phyloP scores from a whole-genome alignment of 2,888 invertebrate species.

The Cheilosia grossa region DNA sequence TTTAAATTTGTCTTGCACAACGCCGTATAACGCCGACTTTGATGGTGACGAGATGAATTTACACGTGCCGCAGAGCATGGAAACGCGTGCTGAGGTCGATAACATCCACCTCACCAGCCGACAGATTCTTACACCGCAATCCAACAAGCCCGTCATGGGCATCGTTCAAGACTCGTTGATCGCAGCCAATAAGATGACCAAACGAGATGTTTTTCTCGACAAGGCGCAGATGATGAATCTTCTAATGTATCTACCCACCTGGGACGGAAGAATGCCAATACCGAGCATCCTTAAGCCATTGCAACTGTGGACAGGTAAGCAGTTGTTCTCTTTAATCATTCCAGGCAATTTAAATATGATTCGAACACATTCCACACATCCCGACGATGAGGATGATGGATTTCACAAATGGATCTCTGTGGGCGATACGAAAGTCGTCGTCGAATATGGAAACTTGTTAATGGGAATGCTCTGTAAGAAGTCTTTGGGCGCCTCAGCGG shows the following conservation, averaged over 20 bases:
- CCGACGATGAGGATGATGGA: conserved; percentile 96
- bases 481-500: conserved; percentile 96
- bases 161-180: conserved; percentile 98
- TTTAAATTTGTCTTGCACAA: conserved; percentile 87
- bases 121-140: conserved; percentile 87
- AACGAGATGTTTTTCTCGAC: conserved; percentile 97
- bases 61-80: conserved; percentile 87
- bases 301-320: conserved; percentile 97
- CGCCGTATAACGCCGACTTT: conserved; percentile 89
- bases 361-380: conserved; percentile 97
- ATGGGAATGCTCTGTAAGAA: conserved; percentile 99
- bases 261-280: conserved; percentile 99
- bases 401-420: conserved; percentile 99
- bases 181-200: conserved; percentile 97
- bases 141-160: conserved; percentile 95
- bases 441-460: conserved; percentile 97
- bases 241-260: conserved; percentile 97
- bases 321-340: conserved; percentile 97
- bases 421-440: conserved; percentile 96
- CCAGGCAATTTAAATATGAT: conserved; percentile 96
- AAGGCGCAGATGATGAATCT: conserved; percentile 99
- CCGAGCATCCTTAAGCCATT: conserved; percentile 92
- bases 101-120: conserved; percentile 86
- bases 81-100: conserved; percentile 86
- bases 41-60: conserved; percentile 90